Evolutionary conservation across 2,888 invertebrate genomes (phyloP).

Genomic region (Spisula solida): DNA sequence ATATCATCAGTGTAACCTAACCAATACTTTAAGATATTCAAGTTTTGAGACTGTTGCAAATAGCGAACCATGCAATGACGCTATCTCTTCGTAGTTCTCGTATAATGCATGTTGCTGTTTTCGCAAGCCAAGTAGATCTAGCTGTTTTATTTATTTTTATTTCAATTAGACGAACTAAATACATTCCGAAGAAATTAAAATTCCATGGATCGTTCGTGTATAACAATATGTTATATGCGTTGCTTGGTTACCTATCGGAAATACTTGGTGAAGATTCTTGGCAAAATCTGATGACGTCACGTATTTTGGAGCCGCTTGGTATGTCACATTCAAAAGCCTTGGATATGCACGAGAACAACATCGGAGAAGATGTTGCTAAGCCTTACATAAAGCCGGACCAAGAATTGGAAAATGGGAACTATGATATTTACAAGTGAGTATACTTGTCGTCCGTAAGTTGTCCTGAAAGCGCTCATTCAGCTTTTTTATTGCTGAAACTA

Average conservation of each 20-base stretch:
- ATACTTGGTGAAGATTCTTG: conserved; percentile 65
- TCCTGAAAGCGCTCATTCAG: no score
- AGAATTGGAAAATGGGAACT: conserved; percentile 39
- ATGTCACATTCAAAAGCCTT: conserved; percentile 63
- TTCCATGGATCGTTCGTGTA: conserved; percentile 68
- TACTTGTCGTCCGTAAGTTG: not conserved
- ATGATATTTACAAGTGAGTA: conserved; percentile 49
- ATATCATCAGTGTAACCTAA: no score
- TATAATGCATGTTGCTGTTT: no score
- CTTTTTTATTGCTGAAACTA: no score
- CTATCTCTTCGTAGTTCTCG: no score
- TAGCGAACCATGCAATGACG: no score
- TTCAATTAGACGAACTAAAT: conserved; percentile 52
- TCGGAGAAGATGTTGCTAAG: conserved; percentile 57
- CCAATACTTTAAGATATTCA: no score
- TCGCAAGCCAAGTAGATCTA: no score
- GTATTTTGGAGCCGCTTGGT: conserved; percentile 70
- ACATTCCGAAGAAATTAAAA: conserved; percentile 41
- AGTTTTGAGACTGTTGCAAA: no score
- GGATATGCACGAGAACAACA: conserved; percentile 20
- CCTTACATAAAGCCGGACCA: conserved; percentile 66
- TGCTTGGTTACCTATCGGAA: conserved; percentile 71
- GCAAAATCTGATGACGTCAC: conserved; percentile 66
- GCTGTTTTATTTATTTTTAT: not conserved
- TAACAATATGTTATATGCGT: conserved; percentile 74